Percentiles rank a stretch among this genome's conserved stretches.
These are phyloP conservation scores for Endomychus coccineus DNA, from an alignment of 2,888 invertebrate species.

Conservation along the genomic window DNA sequence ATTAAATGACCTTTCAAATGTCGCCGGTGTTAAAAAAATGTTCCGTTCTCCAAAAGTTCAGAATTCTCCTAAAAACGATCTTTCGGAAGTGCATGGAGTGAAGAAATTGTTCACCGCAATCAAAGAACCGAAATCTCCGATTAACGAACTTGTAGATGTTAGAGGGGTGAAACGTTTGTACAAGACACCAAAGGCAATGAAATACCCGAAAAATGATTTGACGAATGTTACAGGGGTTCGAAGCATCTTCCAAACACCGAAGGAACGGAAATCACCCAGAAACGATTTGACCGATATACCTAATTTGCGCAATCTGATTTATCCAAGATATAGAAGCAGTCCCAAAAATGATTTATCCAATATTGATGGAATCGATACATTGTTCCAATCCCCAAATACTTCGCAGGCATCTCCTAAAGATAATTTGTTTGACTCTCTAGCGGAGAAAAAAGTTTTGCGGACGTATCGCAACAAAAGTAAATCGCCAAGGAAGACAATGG, in stretches of 20 bases:
- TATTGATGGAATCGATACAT: slow-evolving; percentile 19
- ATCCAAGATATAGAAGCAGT: too few relatives aligned
- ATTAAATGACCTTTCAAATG: slow-evolving; percentile 23
- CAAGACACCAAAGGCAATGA: slow-evolving; percentile 21
- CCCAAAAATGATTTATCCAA: slow-evolving; percentile 25
- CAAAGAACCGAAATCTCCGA: slow-evolving; percentile 28
- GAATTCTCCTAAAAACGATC: slow-evolving; percentile 38
- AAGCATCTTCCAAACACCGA: slow-evolving; percentile 22
- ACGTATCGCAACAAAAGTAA: slow-evolving; percentile 18
- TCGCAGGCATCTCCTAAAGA: slow-evolving; percentile 25
- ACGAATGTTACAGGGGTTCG: slow-evolving; percentile 25
- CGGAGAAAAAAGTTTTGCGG: slow-evolving; percentile 15
- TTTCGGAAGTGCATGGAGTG: slow-evolving; percentile 42
- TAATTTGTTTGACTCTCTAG: slow-evolving; percentile 21
- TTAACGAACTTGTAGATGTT: slow-evolving; percentile 24
- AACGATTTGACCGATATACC: too few relatives aligned
- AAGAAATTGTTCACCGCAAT: slow-evolving; percentile 30
- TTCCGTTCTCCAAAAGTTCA: slow-evolving; percentile 22
- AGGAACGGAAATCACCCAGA: slow-evolving; percentile 7
- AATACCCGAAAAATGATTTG: slow-evolving; percentile 30
- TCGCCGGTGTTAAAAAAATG: slow-evolving; percentile 28
- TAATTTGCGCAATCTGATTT: too few relatives aligned
- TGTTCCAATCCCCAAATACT: slow-evolving; percentile 19
- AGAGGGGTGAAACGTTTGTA: slow-evolving; percentile 15
- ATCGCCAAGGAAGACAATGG: too few relatives aligned